phyloP scores from a whole-genome alignment of 30 jellyfish, hydroid and myxozoan genomes.

The Hydractinia echinata region DNA sequence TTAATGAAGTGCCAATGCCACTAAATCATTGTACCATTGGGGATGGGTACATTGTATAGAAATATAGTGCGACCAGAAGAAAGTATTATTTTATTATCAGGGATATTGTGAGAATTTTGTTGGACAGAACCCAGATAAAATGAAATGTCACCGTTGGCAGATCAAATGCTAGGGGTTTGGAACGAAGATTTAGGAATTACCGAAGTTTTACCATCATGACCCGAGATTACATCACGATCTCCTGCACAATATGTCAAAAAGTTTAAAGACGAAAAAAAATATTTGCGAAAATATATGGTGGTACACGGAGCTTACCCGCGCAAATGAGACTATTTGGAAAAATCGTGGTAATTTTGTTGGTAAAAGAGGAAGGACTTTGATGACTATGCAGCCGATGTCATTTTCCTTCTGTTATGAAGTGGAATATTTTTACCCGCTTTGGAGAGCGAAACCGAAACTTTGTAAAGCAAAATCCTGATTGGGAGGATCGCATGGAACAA shows the following conservation, averaged over 20 bases:
- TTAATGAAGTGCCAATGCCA: slow-evolving; percentile 49
- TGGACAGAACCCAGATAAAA: slow-evolving; percentile 36
- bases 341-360: slow-evolving; percentile 16
- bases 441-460: background rate
- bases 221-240: slow-evolving; percentile 68
- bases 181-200: slow-evolving; percentile 27
- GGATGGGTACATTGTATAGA: slow-evolving; percentile 57
- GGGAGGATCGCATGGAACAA: slow-evolving; percentile 8
- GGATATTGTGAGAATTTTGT: slow-evolving; percentile 30
- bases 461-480: slow-evolving; percentile 2
- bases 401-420: background rate
- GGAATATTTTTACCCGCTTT: background rate
- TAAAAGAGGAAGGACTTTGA: slow-evolving; percentile 1
- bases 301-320: slow-evolving; percentile 76
- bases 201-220: slow-evolving; percentile 46
- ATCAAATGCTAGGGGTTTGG: slow-evolving; percentile 50
- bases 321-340: slow-evolving; percentile 57
- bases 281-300: slow-evolving; percentile 52
- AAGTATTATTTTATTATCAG: slow-evolving; percentile 36
- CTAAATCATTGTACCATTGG: slow-evolving; percentile 42
- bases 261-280: slow-evolving; percentile 29
- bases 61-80: slow-evolving; percentile 56
- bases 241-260: slow-evolving; percentile 44
- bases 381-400: slow-evolving; percentile 1
- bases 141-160: slow-evolving; percentile 58